Evolutionary conservation across 2,888 invertebrate genomes (phyloP).

Genomic region (Standfussiana lucernea): DNA sequence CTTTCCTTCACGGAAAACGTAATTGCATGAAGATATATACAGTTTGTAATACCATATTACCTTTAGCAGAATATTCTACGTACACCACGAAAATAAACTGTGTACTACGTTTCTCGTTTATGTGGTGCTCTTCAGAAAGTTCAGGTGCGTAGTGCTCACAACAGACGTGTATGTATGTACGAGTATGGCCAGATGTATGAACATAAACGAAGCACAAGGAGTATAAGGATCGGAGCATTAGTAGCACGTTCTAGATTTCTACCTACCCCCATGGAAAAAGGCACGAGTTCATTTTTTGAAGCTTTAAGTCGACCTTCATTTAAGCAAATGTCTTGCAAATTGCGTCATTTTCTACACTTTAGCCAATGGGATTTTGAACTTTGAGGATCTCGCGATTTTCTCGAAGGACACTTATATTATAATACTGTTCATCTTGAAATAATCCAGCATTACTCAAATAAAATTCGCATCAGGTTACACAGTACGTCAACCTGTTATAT

Average conservation of each 20-base stretch:
- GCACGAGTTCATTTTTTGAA: neutral
- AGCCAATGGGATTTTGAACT: neutral
- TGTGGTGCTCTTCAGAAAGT: neutral
- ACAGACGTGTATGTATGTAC: no score
- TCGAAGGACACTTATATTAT: neutral
- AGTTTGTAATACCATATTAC: neutral
- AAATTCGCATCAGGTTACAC: neutral
- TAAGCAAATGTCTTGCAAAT: slow-evolving; percentile 3
- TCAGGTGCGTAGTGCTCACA: no score
- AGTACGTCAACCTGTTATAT: neutral
- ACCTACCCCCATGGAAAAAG: neutral
- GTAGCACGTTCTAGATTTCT: no score
- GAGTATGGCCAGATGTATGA: neutral
- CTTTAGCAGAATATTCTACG: neutral
- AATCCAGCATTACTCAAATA: neutral
- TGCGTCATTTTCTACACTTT: neutral
- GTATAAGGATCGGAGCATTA: neutral
- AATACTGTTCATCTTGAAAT: neutral
- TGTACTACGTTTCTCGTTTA: neutral
- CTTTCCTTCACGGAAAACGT: slow-evolving; percentile 4
- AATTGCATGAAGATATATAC: slow-evolving; percentile 18
- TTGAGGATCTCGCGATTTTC: neutral
- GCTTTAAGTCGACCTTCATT: neutral
- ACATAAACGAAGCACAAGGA: neutral
- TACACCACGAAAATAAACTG: no score